phyloP scores from a whole-genome alignment of 2,113 vertebrate genomes.

The Synchiropus splendidus region DNA sequence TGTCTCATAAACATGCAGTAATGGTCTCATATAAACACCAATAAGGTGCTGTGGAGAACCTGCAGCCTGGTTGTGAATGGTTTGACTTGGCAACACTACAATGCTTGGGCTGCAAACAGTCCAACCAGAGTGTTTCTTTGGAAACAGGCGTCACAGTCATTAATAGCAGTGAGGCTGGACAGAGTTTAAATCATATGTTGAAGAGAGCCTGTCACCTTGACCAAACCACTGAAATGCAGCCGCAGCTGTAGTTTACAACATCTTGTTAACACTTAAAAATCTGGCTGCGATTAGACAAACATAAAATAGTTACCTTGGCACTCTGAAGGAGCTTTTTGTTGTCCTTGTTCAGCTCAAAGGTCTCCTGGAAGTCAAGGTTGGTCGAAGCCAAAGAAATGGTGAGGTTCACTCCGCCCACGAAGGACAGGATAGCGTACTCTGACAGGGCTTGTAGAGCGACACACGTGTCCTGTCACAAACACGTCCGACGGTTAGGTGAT shows the following conservation, averaged over 20 bases:
- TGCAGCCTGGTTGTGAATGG: constrained; percentile 19
- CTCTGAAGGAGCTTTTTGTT: constrained; percentile 87
- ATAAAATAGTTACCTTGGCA: constrained; percentile 65
- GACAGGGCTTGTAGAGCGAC: constrained; percentile 88
- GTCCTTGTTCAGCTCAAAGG: constrained; percentile 80
- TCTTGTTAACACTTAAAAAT: no score
- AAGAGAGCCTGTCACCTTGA: no score
- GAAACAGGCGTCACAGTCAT: constrained; percentile 22
- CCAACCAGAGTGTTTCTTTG: no score
- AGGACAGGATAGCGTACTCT: constrained; percentile 88
- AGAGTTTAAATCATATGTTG: no score
- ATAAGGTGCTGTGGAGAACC: constrained; percentile 35
- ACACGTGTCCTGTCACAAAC: constrained; percentile 76
- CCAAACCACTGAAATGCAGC: no score
- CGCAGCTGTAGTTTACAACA: no score
- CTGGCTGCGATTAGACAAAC: not conserved
- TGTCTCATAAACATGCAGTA: no score
- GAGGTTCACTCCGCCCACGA: constrained; percentile 82
- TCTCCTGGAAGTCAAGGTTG: constrained; percentile 90
- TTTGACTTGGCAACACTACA: constrained; percentile 36
- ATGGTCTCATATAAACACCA: constrained; percentile 3
- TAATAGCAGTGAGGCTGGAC: constrained; percentile 13
- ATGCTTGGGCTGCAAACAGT: no score
- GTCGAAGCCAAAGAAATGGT: constrained; percentile 90
- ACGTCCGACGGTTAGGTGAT: not conserved